A percentile compares a stretch with the other conserved stretches of the same genome.
Conservation (phyloP, 2,888 invertebrate genomes). For the Campopleginae sp. region DNA sequence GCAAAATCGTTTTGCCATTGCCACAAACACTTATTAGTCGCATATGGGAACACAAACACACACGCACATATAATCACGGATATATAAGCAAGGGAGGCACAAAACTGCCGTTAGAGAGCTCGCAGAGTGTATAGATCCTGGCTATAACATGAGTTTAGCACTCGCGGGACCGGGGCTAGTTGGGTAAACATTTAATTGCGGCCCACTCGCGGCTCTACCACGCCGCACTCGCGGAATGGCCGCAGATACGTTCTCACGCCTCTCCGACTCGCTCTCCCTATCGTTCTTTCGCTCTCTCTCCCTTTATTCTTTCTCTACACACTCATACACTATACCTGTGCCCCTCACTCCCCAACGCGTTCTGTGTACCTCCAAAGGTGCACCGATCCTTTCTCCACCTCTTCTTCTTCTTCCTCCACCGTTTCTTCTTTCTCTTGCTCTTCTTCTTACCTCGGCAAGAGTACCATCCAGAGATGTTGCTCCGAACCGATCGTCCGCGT, state of each 20-base stretch:
- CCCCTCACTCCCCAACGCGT: constrained; percentile 42
- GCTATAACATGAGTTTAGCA: constrained; percentile 65
- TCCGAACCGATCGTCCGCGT: constrained; percentile 40
- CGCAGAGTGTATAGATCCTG: constrained; percentile 62
- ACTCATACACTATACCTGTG: constrained; percentile 37
- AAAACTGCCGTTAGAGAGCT: constrained; percentile 49
- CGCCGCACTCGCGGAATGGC: constrained; percentile 73
- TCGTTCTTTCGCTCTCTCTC: not conserved
- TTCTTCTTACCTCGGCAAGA: constrained; percentile 33
- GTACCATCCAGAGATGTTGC: constrained; percentile 29
- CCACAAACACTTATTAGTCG: constrained; percentile 68
- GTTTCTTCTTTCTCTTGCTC: constrained; percentile 39
- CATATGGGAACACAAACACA: constrained; percentile 63
- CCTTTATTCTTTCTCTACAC: constrained; percentile 12
- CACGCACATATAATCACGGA: constrained; percentile 27
- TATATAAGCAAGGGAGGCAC: constrained; percentile 41
- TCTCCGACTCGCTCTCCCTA: constrained; percentile 60
- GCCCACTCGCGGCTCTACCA: constrained; percentile 69
- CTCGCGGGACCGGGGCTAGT: constrained; percentile 68
- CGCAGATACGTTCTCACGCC: constrained; percentile 76
- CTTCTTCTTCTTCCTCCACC: constrained; percentile 30
- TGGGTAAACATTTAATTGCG: constrained; percentile 76
- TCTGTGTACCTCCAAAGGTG: constrained; percentile 49
- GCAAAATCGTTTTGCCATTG: constrained; percentile 63
- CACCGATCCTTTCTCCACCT: constrained; percentile 31